Evolutionary conservation across 2,888 invertebrate species (phyloP), one percentile per base, ranked within the genome.

Genomic region (Drosophila mulleri): DNA sequence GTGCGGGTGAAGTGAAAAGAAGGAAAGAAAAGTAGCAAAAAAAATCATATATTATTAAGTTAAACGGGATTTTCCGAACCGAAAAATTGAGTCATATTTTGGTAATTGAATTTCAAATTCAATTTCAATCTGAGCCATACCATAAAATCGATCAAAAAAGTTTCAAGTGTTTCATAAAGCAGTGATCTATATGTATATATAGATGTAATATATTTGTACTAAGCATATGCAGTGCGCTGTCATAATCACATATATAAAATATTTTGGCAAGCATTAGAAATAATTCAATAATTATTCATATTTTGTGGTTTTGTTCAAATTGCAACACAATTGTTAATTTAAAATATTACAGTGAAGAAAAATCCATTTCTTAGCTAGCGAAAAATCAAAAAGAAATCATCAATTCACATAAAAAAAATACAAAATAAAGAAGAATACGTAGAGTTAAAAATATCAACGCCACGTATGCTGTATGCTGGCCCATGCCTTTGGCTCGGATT

Each of bases 361-460:
- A 58, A 47, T 26, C 16, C 42, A 69, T 41, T 67, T 72, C 67
- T 47, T 54, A 29, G 26, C 11, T 29, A 35, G 26, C 12, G 29
- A 48, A 47, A 18, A 56, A 47, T 52, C 39, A 67, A 57, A 64
- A 41, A 20, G 18, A 50, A 35, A 20, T 32, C 16, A 32, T 50
- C 20, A 35, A 14, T 41, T 54, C 41, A 29, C 47, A 63, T 41
- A 6, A 72, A 47, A 44, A 67, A 18, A 68, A 11, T n/a, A 5
- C n/a, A 29, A 48, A 44, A 67, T 12, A 62, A 52, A 67, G 32
- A 56, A 65, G 58, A 79, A 58, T 66, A 61, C 60, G 44, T 63
- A 35, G 14, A 76, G 77, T 88, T 88, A 88, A 83, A 87, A 88
- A 87, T 87, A 87, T 78, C 74, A 77, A 59, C 71, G 86, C 80